Conservation (phyloP, 2,797 vertebrate genomes). For the Bryconaethiops microstoma region DNA sequence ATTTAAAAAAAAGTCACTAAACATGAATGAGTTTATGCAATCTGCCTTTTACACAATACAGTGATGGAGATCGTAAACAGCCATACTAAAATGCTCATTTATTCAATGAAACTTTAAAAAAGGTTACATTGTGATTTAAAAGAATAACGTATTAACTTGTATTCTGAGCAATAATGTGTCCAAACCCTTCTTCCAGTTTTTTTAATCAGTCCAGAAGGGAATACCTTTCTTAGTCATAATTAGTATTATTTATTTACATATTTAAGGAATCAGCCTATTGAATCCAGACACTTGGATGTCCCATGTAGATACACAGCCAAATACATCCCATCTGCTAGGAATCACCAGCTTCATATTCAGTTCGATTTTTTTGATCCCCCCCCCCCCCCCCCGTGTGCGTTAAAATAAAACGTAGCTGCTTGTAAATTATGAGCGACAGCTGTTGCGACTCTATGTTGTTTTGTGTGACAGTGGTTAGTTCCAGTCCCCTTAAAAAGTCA, state of each 20-base stretch:
- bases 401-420: conserved; percentile 21
- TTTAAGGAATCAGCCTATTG: conserved; percentile 23
- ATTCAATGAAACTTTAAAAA: conserved; percentile 40
- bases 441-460: conserved; percentile 35
- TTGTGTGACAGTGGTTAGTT: conserved; percentile 41
- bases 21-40: not conserved
- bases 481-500: conserved; percentile 34
- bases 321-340: conserved; percentile 26
- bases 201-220: not conserved
- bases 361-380: conserved; percentile 30
- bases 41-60: not conserved
- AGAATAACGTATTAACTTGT: conserved; percentile 35
- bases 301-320: conserved; percentile 14
- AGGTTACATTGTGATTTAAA: conserved; percentile 35
- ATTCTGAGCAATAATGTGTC: conserved; percentile 16
- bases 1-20: not conserved
- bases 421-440: not conserved
- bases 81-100: conserved; percentile 41
- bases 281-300: conserved; percentile 7
- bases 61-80: not conserved
- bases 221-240: not conserved
- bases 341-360: conserved; percentile 41
- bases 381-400: conserved; percentile 34
- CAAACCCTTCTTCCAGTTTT: not conserved
- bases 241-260: conserved; percentile 19